phyloP scores from a whole-genome alignment of 1,140 invertebrate species.

The Brachionus sp. region DNA sequence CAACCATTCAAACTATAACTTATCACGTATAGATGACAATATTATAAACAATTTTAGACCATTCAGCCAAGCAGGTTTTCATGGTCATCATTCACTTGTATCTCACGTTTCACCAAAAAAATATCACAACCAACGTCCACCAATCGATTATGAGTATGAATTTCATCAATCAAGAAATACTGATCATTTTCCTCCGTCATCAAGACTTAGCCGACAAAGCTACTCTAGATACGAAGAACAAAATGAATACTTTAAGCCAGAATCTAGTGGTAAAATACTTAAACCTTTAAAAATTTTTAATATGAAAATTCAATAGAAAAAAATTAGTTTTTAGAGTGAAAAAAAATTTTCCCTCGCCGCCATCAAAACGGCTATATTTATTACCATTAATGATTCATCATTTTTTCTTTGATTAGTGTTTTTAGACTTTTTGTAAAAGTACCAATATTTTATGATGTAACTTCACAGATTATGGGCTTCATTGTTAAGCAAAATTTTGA shows the following conservation, averaged over 20 bases:
- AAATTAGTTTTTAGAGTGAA: too few relatives aligned
- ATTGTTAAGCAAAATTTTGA: too few relatives aligned
- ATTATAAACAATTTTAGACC: slow-evolving; percentile 39
- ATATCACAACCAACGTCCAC: background rate
- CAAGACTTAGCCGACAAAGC: background rate
- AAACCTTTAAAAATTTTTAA: too few relatives aligned
- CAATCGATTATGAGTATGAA: background rate
- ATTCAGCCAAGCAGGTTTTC: background rate
- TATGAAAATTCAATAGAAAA: too few relatives aligned
- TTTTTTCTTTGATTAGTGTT: too few relatives aligned
- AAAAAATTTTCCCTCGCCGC: too few relatives aligned
- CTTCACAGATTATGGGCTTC: too few relatives aligned
- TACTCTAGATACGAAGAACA: background rate
- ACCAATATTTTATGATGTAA: too few relatives aligned
- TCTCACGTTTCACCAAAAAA: background rate
- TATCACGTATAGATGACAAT: background rate
- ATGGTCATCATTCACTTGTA: background rate
- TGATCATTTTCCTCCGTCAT: background rate
- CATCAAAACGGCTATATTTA: too few relatives aligned
- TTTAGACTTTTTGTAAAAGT: too few relatives aligned
- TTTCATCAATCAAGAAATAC: background rate
- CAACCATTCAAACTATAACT: background rate
- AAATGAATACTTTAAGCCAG: background rate
- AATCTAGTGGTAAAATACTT: slow-evolving; percentile 20
- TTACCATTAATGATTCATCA: too few relatives aligned